Conservation (phyloP, 2,797 vertebrate species). For the Gymnopithys bicolor region DNA sequence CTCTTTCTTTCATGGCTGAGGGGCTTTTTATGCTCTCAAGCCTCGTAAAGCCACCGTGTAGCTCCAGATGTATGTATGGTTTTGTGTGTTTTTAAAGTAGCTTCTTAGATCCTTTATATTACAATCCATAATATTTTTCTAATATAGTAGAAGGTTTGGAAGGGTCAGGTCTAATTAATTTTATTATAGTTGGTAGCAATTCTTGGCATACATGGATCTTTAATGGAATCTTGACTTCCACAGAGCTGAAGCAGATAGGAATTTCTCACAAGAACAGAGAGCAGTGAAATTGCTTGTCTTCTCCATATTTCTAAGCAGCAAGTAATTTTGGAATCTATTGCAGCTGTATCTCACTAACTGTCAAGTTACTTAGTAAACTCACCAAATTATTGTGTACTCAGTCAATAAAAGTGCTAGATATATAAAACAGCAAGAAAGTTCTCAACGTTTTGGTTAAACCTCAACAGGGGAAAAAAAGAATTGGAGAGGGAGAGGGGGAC, state of each 20-base stretch:
- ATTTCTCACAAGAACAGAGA: conserved; percentile 11
- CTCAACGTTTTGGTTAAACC: conserved; percentile 11
- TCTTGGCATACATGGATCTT: not conserved
- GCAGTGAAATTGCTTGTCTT: not conserved
- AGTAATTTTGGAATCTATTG: conserved; percentile 46
- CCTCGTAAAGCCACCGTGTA: not conserved
- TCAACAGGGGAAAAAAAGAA: not conserved
- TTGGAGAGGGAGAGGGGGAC: not conserved
- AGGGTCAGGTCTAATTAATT: not conserved
- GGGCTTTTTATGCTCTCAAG: not conserved
- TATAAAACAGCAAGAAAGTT: conserved; percentile 42
- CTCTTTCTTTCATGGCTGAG: not conserved
- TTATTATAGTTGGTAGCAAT: not conserved
- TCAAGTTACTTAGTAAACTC: conserved; percentile 63
- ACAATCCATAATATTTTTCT: conserved; percentile 12
- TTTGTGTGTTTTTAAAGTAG: not conserved
- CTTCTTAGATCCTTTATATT: conserved; percentile 1
- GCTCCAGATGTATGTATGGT: not conserved
- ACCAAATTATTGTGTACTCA: conserved; percentile 55
- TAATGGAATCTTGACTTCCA: not conserved
- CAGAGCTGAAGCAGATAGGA: not conserved
- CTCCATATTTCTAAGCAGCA: conserved; percentile 37
- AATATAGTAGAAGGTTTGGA: not conserved
- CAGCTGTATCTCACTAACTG: conserved; percentile 67
- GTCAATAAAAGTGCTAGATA: conserved; percentile 62